phyloP scores from a whole-genome alignment of 2,888 invertebrate species.

The Pachydiplax longipennis region DNA sequence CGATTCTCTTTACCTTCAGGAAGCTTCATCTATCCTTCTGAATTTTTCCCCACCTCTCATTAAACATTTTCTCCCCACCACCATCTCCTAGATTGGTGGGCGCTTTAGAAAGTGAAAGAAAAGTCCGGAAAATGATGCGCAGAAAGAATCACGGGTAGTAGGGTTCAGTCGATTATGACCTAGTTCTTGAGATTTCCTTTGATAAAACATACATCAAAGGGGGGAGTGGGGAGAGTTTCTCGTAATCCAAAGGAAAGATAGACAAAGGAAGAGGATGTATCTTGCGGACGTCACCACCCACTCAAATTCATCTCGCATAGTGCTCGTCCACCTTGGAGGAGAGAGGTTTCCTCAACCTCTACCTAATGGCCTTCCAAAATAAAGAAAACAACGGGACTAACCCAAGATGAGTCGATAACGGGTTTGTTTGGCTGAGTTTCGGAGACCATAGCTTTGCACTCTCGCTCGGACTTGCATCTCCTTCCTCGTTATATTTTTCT shows the following conservation, averaged over 20 bases:
- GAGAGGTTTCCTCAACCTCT: not conserved
- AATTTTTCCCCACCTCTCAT: not conserved
- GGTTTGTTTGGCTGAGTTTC: not conserved
- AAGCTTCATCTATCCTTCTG: not conserved
- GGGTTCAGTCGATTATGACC: not conserved
- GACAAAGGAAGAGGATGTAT: not conserved
- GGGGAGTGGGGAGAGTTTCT: not conserved
- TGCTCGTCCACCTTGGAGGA: not conserved
- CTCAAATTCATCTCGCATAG: not conserved
- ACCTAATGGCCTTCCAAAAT: not conserved
- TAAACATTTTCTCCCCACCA: not conserved
- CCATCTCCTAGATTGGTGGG: not conserved
- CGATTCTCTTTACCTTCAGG: not conserved
- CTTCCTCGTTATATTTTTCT: too few species aligned
- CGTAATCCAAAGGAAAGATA: not conserved
- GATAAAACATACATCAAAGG: not conserved
- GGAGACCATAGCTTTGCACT: not conserved
- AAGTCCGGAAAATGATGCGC: not conserved
- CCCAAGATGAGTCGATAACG: not conserved
- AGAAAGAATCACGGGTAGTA: not conserved
- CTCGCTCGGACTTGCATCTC: not conserved
- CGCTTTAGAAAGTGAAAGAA: not conserved
- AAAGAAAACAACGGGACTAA: not conserved
- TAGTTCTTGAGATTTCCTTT: not conserved
- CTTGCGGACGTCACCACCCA: not conserved